phyloP scores from a whole-genome alignment of 2,113 vertebrate species.

The Oreocharis arfaki region DNA sequence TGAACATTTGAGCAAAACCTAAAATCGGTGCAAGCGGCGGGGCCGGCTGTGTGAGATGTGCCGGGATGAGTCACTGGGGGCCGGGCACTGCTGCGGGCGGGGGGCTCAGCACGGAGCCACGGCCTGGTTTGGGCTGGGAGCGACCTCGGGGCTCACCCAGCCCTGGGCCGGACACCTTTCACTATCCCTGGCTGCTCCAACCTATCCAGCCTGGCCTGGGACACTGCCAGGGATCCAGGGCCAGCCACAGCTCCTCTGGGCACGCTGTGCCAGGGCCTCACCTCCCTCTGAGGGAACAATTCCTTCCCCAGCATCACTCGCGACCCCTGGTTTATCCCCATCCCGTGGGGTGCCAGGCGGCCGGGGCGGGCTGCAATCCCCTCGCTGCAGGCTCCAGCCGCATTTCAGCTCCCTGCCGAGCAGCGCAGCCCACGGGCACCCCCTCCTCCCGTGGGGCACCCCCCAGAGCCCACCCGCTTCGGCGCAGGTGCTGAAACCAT shows the following conservation, averaged over 20 bases:
- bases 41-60: neutral
- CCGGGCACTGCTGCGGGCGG: neutral
- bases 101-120: neutral
- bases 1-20: neutral
- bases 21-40: neutral
- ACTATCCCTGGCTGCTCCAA: neutral
- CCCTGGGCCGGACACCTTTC: rapidly evolving
- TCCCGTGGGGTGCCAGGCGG: rapidly evolving
- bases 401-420: rapidly evolving
- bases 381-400: neutral
- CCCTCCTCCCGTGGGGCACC: neutral
- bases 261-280: neutral
- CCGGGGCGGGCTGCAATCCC: rapidly evolving
- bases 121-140: neutral
- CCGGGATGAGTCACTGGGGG: neutral
- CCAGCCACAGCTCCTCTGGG: neutral
- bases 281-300: rapidly evolving
- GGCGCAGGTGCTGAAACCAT: conserved; percentile 24
- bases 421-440: rapidly evolving
- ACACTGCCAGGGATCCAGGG: neutral
- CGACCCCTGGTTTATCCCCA: rapidly evolving
- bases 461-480: rapidly evolving
- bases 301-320: rapidly evolving
- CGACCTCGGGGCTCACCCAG: neutral
- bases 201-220: rapidly evolving